Conservation (phyloP, 2,888 invertebrate genomes). For the Caenorhabditis virilis region DNA sequence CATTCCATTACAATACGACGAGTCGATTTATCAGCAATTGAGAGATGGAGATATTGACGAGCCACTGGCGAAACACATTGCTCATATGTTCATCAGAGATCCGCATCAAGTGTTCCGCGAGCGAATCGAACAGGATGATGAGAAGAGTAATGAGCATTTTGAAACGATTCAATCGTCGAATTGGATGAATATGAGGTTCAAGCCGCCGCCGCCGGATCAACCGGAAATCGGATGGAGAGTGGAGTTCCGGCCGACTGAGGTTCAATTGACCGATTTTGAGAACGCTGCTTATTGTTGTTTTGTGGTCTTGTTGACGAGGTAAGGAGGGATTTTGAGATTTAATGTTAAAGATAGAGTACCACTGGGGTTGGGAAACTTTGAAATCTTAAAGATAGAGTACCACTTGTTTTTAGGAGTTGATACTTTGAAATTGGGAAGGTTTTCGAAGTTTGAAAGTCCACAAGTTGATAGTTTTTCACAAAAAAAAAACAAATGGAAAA, state of each 20-base stretch:
- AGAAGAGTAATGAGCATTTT: slow-evolving; percentile 94
- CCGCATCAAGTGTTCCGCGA: slow-evolving; percentile 85
- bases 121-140: slow-evolving; percentile 89
- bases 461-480: too few relatives aligned
- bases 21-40: slow-evolving; percentile 75
- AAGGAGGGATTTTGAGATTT: too few relatives aligned
- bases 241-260: slow-evolving; percentile 94
- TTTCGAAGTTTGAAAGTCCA: too few relatives aligned
- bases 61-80: slow-evolving; percentile 89
- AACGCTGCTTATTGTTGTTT: slow-evolving; percentile 98
- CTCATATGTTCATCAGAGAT: slow-evolving; percentile 96
- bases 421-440: too few relatives aligned
- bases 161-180: slow-evolving; percentile 75
- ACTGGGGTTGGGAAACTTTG: too few relatives aligned
- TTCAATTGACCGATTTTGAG: slow-evolving; percentile 98
- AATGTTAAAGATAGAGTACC: background rate
- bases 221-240: slow-evolving; percentile 98
- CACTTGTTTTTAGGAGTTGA: too few relatives aligned
- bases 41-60: slow-evolving; percentile 88
- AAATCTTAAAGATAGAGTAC: too few relatives aligned
- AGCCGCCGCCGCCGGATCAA: slow-evolving; percentile 86
- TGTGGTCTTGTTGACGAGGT: slow-evolving; percentile 85
- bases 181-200: slow-evolving; percentile 69
- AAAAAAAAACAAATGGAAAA: too few relatives aligned
- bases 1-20: slow-evolving; percentile 76